Conservation (phyloP, 2,888 invertebrate genomes). For the Gibbula magus region DNA sequence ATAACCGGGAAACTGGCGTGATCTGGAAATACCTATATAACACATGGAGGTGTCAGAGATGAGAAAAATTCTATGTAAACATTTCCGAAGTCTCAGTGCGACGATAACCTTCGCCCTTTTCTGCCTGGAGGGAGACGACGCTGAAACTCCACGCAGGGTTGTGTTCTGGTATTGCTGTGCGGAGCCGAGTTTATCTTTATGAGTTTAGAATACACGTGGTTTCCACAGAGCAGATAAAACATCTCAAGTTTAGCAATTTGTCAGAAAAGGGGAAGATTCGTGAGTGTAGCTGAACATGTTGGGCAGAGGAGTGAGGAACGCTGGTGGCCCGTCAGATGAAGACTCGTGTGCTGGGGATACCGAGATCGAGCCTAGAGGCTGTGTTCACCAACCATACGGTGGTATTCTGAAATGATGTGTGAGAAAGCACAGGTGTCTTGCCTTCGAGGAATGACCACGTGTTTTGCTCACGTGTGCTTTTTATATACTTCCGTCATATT, state of each 20-base stretch:
- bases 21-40: too few species aligned
- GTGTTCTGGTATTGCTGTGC: background rate
- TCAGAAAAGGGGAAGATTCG: slow-evolving; percentile 6
- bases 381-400: background rate
- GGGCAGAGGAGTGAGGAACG: background rate
- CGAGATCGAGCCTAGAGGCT: background rate
- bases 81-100: too few species aligned
- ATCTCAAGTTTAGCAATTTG: slow-evolving; percentile 16
- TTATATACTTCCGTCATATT: too few species aligned
- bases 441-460: too few species aligned
- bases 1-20: too few species aligned
- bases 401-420: too few species aligned
- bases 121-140: too few species aligned
- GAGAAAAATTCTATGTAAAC: too few species aligned
- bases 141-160: background rate
- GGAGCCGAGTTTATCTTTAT: slow-evolving; percentile 1
- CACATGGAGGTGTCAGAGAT: too few species aligned
- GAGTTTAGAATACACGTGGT: slow-evolving; percentile 10
- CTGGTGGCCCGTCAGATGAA: background rate
- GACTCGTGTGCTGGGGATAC: background rate
- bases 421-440: too few species aligned
- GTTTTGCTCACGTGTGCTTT: too few species aligned
- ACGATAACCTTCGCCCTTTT: too few species aligned
- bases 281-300: background rate
- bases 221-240: slow-evolving; percentile 4